Conservation (phyloP, 1,140 invertebrate genomes). For the Diploscapter pachys region DNA sequence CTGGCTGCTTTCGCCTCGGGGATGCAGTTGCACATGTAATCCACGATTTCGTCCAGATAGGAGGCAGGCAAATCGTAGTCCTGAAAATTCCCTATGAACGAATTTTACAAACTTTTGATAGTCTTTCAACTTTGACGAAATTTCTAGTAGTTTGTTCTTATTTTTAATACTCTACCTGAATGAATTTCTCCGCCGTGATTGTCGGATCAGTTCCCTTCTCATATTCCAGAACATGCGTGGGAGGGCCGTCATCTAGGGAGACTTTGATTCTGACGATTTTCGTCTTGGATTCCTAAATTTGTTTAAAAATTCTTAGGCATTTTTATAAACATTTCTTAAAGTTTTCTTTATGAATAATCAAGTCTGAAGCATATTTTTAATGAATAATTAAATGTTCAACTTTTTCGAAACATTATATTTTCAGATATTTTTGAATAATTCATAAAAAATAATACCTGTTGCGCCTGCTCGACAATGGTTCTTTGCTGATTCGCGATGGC, state of each 20-base stretch:
- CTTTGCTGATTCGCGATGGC: neutral
- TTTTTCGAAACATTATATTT: too few species aligned
- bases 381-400: too few species aligned
- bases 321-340: neutral
- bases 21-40: conserved; percentile 41
- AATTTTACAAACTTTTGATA: neutral
- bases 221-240: conserved; percentile 80
- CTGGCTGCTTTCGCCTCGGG: conserved; percentile 36
- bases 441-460: too few species aligned
- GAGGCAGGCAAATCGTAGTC: conserved; percentile 39
- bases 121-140: neutral
- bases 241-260: conserved; percentile 83
- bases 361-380: too few species aligned
- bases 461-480: too few species aligned
- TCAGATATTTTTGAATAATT: too few species aligned
- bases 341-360: conserved; percentile 59
- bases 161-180: conserved; percentile 58
- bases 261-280: conserved; percentile 69
- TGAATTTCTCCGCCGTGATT: conserved; percentile 69
- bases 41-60: conserved; percentile 43
- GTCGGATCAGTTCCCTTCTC: conserved; percentile 74
- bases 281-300: conserved; percentile 36
- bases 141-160: neutral
- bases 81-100: conserved; percentile 7
- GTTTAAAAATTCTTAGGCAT: conserved; percentile 1